These are phyloP conservation scores for Catharus bicknelli DNA, from an alignment of 2,113 vertebrate species.

Conservation along the genomic window DNA sequence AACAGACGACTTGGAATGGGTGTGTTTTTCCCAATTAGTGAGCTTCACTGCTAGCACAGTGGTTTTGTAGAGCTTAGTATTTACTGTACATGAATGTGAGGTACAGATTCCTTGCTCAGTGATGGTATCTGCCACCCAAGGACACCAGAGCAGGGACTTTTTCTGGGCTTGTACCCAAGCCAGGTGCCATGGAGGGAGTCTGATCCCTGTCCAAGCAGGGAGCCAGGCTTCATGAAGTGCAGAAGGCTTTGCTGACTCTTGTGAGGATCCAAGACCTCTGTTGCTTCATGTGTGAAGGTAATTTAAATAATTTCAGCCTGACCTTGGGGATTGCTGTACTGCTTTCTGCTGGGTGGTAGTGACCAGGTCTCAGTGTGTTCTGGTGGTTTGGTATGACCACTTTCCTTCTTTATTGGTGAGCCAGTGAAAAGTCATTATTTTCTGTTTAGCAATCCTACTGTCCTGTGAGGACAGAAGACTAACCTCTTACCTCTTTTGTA, in stretches of 20 bases:
- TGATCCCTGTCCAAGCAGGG: neutral
- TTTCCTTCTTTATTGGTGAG: neutral
- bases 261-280: neutral
- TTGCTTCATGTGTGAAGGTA: neutral
- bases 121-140: neutral
- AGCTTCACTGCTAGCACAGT: neutral
- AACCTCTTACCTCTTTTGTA: neutral
- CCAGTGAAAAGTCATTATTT: neutral
- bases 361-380: neutral
- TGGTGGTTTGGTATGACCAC: neutral
- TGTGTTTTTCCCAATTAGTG: neutral
- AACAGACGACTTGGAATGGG: neutral
- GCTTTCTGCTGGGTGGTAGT: neutral
- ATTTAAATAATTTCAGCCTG: neutral
- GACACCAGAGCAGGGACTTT: neutral
- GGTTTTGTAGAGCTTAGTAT: neutral
- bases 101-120: neutral
- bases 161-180: neutral
- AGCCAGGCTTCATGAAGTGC: neutral
- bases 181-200: rapidly evolving
- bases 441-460: neutral
- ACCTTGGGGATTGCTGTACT: rapidly evolving
- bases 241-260: neutral
- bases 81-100: neutral
- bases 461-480: neutral